Percentiles rank a stretch among this genome's conserved stretches.
Evolutionary conservation across 2,113 vertebrate species (phyloP).

Genomic region (Limanda limanda): DNA sequence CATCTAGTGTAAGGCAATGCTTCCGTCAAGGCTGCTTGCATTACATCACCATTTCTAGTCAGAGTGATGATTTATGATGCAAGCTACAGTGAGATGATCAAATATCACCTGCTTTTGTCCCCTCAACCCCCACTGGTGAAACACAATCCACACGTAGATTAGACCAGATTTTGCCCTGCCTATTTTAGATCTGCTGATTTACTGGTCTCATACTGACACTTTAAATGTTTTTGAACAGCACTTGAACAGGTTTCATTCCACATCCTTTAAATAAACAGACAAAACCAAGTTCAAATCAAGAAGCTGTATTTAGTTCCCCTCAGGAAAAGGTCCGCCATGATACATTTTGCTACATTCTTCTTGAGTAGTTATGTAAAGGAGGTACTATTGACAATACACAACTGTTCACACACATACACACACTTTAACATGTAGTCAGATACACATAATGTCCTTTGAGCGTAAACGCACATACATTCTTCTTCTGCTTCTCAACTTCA

Average conservation of each 20-base stretch:
- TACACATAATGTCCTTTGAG: too few relatives aligned
- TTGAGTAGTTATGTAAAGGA: neutral
- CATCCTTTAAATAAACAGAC: too few relatives aligned
- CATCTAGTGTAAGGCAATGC: neutral
- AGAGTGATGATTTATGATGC: slow-evolving; percentile 2
- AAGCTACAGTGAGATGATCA: neutral
- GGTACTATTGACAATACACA: too few relatives aligned
- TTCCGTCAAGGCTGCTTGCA: neutral
- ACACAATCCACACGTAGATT: neutral
- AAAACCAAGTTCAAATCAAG: neutral
- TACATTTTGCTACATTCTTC: neutral
- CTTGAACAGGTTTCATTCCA: too few relatives aligned
- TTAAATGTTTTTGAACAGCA: neutral
- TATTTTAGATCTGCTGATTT: neutral
- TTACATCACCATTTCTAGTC: neutral
- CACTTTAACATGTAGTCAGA: too few relatives aligned
- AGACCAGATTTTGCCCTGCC: neutral
- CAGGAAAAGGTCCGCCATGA: neutral
- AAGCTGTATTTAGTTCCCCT: neutral
- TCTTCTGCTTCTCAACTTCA: too few relatives aligned
- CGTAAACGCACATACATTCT: too few relatives aligned
- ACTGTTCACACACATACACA: too few relatives aligned
- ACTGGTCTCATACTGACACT: neutral
- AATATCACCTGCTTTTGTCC: neutral
- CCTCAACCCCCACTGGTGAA: neutral